Evolutionary conservation across 2,797 vertebrate species (phyloP).

Genomic region (Remorina albescens): DNA sequence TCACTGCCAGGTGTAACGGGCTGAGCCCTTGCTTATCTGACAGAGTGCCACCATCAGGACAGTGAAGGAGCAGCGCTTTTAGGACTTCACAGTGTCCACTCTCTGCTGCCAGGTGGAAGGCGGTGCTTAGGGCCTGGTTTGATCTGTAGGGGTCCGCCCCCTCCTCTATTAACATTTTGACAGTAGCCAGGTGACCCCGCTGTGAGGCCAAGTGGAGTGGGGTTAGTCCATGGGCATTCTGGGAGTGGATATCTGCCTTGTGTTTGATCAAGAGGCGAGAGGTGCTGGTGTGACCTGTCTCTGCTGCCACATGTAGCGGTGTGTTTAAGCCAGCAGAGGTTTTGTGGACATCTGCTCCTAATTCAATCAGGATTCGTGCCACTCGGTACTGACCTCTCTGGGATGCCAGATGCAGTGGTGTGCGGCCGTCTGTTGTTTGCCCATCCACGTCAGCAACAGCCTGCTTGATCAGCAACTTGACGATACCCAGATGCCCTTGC

Average conservation of each 20-base stretch:
- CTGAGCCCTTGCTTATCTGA: conserved; percentile 86
- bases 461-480: conserved; percentile 94
- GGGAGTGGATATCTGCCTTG: conserved; percentile 81
- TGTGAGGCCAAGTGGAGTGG: conserved; percentile 92
- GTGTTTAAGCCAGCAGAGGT: conserved; percentile 80
- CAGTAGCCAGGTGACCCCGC: conserved; percentile 89
- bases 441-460: conserved; percentile 87
- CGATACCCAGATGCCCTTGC: conserved; percentile 94
- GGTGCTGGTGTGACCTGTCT: conserved; percentile 96
- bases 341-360: conserved; percentile 85
- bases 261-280: conserved; percentile 93
- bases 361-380: conserved; percentile 94
- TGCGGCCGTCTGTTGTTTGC: conserved; percentile 91
- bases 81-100: conserved; percentile 88
- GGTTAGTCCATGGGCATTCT: conserved; percentile 85
- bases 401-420: conserved; percentile 93
- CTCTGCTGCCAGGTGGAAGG: conserved; percentile 90
- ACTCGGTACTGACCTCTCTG: conserved; percentile 96
- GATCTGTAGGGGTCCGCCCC: conserved; percentile 79
- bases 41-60: conserved; percentile 74
- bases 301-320: conserved; percentile 91
- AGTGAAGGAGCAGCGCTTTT: conserved; percentile 86
- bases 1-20: conserved; percentile 88
- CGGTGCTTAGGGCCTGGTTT: conserved; percentile 79
- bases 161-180: conserved; percentile 91